These are phyloP conservation scores for Philopedon plagiatum DNA, from an alignment of 2,888 invertebrate genomes.

Conservation along the genomic window DNA sequence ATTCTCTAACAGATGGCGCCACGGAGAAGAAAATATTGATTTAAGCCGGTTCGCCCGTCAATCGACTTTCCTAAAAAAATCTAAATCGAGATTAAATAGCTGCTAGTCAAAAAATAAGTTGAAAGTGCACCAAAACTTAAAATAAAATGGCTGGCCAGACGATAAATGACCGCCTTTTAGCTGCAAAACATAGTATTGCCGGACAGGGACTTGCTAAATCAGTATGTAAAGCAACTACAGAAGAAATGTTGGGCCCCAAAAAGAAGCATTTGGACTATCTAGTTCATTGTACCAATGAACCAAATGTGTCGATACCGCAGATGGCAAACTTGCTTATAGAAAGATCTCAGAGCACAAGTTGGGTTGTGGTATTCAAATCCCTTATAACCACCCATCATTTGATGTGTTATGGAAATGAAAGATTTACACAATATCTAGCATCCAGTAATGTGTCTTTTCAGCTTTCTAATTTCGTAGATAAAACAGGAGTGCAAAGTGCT, in stretches of 20 bases:
- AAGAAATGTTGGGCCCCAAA: constrained; percentile 99
- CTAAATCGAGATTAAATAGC: constrained; percentile 29
- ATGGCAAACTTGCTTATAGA: constrained; percentile 98
- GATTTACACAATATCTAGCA: constrained; percentile 99
- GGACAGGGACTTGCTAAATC: constrained; percentile 99
- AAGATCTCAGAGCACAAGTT: constrained; percentile 94
- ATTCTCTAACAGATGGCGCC: constrained; percentile 3
- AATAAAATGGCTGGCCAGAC: constrained; percentile 93
- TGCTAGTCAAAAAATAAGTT: constrained; percentile 40
- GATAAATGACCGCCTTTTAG: constrained; percentile 97
- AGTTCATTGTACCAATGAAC: constrained; percentile 99
- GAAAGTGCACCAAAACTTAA: neutral
- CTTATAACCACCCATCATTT: constrained; percentile 99
- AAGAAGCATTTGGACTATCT: constrained; percentile 99
- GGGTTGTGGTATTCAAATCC: constrained; percentile 99
- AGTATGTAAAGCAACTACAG: constrained; percentile 99
- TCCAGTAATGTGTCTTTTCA: constrained; percentile 99
- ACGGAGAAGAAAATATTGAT: constrained; percentile 14
- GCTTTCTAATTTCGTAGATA: constrained; percentile 97
- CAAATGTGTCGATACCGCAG: constrained; percentile 99
- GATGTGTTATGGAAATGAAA: constrained; percentile 99
- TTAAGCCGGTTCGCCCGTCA: constrained; percentile 46
- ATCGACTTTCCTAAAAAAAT: constrained; percentile 60
- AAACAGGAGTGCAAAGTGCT: constrained; percentile 95
- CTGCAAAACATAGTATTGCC: constrained; percentile 98